Evolutionary conservation across 2,888 invertebrate genomes (phyloP), one percentile per base, ranked within the genome.

Genomic region (Tortricodes alternella): DNA sequence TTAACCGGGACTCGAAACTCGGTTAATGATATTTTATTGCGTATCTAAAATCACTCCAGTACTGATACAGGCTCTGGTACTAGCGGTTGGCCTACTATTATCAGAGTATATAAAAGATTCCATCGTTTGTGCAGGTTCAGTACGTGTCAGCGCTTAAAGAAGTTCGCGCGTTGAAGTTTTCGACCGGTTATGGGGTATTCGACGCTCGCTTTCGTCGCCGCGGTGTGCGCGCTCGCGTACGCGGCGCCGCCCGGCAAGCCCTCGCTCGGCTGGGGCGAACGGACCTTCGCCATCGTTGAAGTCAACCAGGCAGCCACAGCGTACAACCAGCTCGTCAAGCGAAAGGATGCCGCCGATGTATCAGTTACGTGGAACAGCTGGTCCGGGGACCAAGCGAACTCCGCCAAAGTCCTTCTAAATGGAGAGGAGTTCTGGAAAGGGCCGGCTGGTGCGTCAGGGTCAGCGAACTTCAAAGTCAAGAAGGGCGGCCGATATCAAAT

Each of bases 11-110:
- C 77, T 76, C 62, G 59, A 70, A 89, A 80, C 78, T 83, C 77
- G 83, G 90, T 75, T 87, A 90, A 89, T 73, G 88, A 85, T 81
- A 79, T 80, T n/a, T 80, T 80, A 81, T 80, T 80, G 79, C 81
- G 74, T 80, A 80, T 83, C 83, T 79, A 79, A 82, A 83, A 84
- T 82, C 80, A 71, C 70, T 70, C 67, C 71, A 73, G 72, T 68
- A 79, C 76, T 56, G 69, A 83, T 81, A 78, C 84, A 78, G 81
- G 81, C 80, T 76, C 80, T 69, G 63, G 65, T 71, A 74, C 67
- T 86, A 89, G 87, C 90, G 90, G 90, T 89, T 88, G 89, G 77
- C 90, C 89, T 86, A 90, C 88, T 75, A 81, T 83, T 72, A 74
- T 62, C 71, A 66, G 69, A 63, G 75, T 88, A 90, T 90, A 90